phyloP scores from a whole-genome alignment of 53 echinoderm and acorn worm genomes.

The Echinometra lucunter region DNA sequence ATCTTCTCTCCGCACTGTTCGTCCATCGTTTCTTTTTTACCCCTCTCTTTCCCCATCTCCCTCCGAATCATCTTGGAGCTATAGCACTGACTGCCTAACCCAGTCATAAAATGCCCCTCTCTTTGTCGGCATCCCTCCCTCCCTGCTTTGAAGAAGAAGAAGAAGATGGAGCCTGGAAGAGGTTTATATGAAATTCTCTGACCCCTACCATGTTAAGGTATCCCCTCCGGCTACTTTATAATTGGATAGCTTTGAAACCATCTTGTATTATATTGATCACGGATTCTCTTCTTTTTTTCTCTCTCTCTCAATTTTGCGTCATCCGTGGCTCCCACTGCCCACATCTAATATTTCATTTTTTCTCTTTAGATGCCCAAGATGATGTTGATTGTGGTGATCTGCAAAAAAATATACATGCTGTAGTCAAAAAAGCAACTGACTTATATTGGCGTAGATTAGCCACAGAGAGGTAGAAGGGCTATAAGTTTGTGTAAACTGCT shows the following conservation, averaged over 20 bases:
- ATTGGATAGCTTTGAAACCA: conserved; percentile 65
- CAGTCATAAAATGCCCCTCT: conserved; percentile 24
- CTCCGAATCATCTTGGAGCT: background rate
- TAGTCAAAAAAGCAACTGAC: background rate
- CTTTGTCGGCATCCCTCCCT: conserved; percentile 63
- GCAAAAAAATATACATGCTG: background rate
- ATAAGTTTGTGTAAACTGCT: background rate
- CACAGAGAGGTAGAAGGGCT: background rate
- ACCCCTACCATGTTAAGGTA: conserved; percentile 58
- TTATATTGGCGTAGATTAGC: background rate
- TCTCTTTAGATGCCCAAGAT: conserved; percentile 14
- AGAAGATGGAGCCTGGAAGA: background rate
- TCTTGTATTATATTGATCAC: conserved; percentile 47
- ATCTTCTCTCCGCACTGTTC: background rate
- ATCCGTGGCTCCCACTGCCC: background rate
- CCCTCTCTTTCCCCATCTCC: background rate
- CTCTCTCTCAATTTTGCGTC: conserved; percentile 6
- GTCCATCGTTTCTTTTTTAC: background rate
- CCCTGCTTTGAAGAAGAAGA: too few species aligned
- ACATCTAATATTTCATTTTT: background rate
- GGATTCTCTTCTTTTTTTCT: conserved; percentile 13
- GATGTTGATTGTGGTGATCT: background rate
- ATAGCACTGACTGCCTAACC: background rate
- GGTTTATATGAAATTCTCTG: conserved; percentile 29
- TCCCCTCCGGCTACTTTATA: conserved; percentile 44